Percentiles rank a stretch among this genome's conserved stretches.
phyloP scores from a whole-genome alignment of 1,140 invertebrate genomes.

The Drosophila takahashii region DNA sequence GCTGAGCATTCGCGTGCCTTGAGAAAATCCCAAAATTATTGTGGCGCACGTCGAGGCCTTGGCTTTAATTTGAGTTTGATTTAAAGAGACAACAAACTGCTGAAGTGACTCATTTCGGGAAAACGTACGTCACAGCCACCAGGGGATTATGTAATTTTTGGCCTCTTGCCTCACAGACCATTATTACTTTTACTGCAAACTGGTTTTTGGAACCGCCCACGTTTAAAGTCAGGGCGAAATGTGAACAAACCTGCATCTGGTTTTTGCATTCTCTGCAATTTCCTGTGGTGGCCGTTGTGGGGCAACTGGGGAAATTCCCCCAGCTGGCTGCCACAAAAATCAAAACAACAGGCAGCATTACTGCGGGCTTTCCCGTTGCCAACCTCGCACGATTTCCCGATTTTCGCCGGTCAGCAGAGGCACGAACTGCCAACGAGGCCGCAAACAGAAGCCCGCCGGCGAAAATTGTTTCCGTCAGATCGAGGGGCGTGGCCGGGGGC shows the following conservation, averaged over 20 bases:
- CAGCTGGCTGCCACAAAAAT: conserved; percentile 31
- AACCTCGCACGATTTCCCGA: conserved; percentile 24
- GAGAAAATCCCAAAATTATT: conserved; percentile 80
- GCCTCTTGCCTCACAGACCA: conserved; percentile 50
- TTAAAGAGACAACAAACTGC: conserved; percentile 61
- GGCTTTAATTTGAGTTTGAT: conserved; percentile 77
- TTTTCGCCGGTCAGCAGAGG: conserved; percentile 4
- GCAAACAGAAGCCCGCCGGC: conserved; percentile 16
- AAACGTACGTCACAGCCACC: conserved; percentile 72
- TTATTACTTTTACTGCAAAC: conserved; percentile 80
- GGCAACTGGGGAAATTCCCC: conserved; percentile 29
- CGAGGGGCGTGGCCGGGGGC: neutral
- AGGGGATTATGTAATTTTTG: conserved; percentile 63
- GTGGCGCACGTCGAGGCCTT: conserved; percentile 76
- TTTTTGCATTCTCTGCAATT: conserved; percentile 17
- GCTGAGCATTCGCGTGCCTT: conserved; percentile 58
- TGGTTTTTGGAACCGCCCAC: conserved; percentile 70
- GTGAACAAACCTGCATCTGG: conserved; percentile 62
- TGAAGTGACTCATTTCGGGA: conserved; percentile 60
- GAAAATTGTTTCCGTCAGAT: conserved; percentile 20
- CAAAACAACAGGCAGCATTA: conserved; percentile 24
- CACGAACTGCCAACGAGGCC: conserved; percentile 17
- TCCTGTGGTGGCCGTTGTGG: neutral
- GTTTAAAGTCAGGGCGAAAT: conserved; percentile 64
- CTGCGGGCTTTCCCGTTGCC: conserved; percentile 29